phyloP scores from a whole-genome alignment of 2,113 vertebrate genomes.

The Oryzias woworae region DNA sequence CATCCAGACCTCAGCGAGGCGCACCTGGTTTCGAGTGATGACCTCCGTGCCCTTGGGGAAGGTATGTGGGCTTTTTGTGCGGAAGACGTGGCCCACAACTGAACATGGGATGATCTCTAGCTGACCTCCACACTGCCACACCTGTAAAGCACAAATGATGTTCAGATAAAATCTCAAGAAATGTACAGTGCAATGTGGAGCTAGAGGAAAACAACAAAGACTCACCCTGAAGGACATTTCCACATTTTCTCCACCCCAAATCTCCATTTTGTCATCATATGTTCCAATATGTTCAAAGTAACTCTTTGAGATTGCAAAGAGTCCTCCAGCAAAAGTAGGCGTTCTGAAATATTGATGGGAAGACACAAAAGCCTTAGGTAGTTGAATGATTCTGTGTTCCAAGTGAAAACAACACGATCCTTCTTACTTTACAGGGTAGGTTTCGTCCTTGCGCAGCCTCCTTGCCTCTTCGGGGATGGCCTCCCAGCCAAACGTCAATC shows the following conservation, averaged over 20 bases:
- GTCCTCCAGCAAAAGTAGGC: conserved; percentile 93
- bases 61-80: conserved; percentile 94
- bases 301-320: conserved; percentile 90
- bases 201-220: conserved; percentile 1
- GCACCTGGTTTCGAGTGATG: conserved; percentile 93
- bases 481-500: conserved; percentile 93
- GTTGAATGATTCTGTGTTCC: conserved; percentile 2
- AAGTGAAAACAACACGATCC: not conserved
- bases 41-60: conserved; percentile 94
- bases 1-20: conserved; percentile 98
- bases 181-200: not conserved
- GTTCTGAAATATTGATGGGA: conserved; percentile 76
- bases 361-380: conserved; percentile 2
- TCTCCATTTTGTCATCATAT: conserved; percentile 98
- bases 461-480: conserved; percentile 76
- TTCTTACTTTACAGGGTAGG: conserved; percentile 90
- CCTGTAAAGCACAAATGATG: conserved; percentile 68
- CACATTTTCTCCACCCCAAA: conserved; percentile 98
- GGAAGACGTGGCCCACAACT: conserved; percentile 95
- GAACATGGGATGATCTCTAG: conserved; percentile 95
- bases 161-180: not conserved
- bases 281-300: conserved; percentile 96
- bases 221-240: conserved; percentile 98
- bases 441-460: conserved; percentile 89
- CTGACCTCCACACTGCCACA: conserved; percentile 95